These are phyloP conservation scores for Holocentrus rufus DNA, from an alignment of 2,797 vertebrate species.

Conservation along the genomic window DNA sequence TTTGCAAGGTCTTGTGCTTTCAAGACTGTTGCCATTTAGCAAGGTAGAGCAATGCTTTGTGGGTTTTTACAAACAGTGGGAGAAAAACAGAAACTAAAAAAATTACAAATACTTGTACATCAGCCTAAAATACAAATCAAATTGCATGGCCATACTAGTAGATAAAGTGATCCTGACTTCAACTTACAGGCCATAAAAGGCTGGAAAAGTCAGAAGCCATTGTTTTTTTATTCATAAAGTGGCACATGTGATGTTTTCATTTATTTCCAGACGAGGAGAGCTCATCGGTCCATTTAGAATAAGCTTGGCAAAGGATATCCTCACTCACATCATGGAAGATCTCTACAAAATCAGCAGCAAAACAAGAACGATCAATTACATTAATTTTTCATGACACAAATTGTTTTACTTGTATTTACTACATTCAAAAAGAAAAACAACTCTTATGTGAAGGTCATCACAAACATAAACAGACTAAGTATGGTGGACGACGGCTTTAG, in stretches of 20 bases:
- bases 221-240: neutral
- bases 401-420: neutral
- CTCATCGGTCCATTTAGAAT: conserved; percentile 77
- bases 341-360: conserved; percentile 31
- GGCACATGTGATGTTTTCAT: neutral
- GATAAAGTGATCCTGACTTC: no score
- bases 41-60: no score
- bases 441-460: no score
- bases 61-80: no score
- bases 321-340: conserved; percentile 62
- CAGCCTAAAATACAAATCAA: no score
- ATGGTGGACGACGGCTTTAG: neutral
- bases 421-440: neutral
- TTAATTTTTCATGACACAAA: neutral
- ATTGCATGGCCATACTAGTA: no score
- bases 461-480: neutral
- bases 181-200: no score
- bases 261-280: conserved; percentile 41
- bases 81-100: no score
- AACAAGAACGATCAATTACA: neutral
- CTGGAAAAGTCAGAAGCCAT: no score
- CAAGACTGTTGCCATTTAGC: no score
- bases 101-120: no score
- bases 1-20: no score
- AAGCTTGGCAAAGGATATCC: conserved; percentile 72